Evolutionary conservation across 2,113 vertebrate species (phyloP), one percentile per base, ranked within the genome.

Genomic region (Calyptomena viridis): DNA sequence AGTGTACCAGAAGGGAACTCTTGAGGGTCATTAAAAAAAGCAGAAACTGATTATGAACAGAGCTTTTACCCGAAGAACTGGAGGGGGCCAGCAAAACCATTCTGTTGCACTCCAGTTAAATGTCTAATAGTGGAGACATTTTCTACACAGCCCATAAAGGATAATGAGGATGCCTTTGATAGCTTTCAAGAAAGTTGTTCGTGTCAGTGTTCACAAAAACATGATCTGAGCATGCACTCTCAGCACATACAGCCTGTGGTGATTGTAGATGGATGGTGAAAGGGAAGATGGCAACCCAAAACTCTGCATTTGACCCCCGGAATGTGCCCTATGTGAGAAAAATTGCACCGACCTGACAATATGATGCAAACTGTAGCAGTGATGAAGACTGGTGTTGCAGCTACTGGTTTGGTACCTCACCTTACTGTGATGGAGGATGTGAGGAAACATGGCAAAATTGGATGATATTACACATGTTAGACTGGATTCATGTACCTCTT

Each of bases 1-100:
- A 98, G 96, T 97, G 96, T 97, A 97, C 97, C 77, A 49, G 96
- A 97, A 97, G 95, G 95, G 95, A 97, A 86, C 97, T 97, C 96
- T 97, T 96, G 93, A 98, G 97, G 76, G 91, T 96, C 96, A 96
- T 97, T 98, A 96, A 73, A 96, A 97, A 97, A 96, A 95, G 40
- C 84, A 96, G 95, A 96, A 97, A 96, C 95, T 97, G 95, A 97
- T 95, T 97, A 97, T 98, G 97, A 98, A 94, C 94, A 96, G 90
- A 96, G 94, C 96, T 96, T 97, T 97, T 97, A 97, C 96, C 84
- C 95, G 0, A 93, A 94, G 81, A 98, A 91, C 97, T 97, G 95
- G 97, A 98, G 96, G 96, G 94, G 93, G 95, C 90, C 96, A 93
- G 95, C 84, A 91, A 97, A 94, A 91, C 75, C 90, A 96, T 97